These are phyloP conservation scores for Actinemys pallida DNA, from an alignment of 2,113 vertebrate species.

Conservation along the genomic window DNA sequence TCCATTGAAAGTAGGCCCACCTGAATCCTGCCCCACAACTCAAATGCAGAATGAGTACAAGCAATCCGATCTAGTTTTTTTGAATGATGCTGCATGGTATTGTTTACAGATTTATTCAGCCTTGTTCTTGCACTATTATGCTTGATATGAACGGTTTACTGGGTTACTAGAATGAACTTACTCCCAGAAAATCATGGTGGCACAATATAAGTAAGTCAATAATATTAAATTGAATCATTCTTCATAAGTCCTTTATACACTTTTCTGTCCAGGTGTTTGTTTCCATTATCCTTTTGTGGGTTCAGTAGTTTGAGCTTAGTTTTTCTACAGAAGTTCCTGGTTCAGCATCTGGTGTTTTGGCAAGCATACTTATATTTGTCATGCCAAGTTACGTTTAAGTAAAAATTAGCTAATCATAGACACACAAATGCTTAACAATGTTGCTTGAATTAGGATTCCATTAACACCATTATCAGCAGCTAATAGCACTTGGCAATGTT, in stretches of 20 bases:
- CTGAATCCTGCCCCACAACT: background rate
- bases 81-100: background rate
- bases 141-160: background rate
- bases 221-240: background rate
- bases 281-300: background rate
- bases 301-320: background rate
- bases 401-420: background rate
- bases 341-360: constrained; percentile 18
- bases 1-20: background rate
- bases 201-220: background rate
- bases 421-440: constrained; percentile 9
- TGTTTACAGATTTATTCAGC: background rate
- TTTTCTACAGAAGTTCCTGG: background rate
- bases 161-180: background rate
- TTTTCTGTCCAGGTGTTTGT: background rate
- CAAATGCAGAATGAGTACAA: background rate
- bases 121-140: background rate
- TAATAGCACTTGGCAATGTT: background rate
- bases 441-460: background rate
- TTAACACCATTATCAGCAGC: background rate
- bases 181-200: background rate
- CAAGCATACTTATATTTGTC: background rate
- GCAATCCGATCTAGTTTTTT: background rate
- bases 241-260: background rate
- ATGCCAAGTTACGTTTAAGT: background rate